Percentiles rank a stretch among this genome's conserved stretches.
Conservation (phyloP, 2,113 vertebrate species). For the Corythaixoides concolor region DNA sequence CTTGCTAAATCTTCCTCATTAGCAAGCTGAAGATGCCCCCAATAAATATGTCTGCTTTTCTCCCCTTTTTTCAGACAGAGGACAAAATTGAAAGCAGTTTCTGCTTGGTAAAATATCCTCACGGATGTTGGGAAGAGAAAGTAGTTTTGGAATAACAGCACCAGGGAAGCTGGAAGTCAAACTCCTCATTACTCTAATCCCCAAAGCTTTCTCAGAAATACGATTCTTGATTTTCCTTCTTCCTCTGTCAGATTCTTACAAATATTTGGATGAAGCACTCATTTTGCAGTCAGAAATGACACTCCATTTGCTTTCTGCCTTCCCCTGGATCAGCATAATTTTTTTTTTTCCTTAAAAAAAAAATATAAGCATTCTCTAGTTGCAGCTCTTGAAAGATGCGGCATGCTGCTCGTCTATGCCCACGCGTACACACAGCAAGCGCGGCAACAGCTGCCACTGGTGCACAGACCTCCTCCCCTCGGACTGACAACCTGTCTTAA, state of each 20-base stretch:
- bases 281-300: neutral
- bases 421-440: neutral
- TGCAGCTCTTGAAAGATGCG: neutral
- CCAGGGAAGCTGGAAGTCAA: slow-evolving; percentile 18
- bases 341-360: neutral
- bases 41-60: neutral
- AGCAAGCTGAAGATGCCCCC: neutral
- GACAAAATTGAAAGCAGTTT: neutral
- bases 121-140: neutral
- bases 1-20: neutral
- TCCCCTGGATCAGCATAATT: neutral
- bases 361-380: neutral
- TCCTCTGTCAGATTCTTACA: neutral
- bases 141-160: neutral
- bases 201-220: slow-evolving; percentile 1
- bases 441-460: slow-evolving; percentile 43
- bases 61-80: neutral
- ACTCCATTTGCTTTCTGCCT: neutral
- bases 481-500: slow-evolving; percentile 70
- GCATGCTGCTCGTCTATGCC: neutral
- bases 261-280: neutral
- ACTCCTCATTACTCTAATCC: slow-evolving; percentile 16
- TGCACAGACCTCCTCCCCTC: slow-evolving; percentile 57
- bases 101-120: neutral
- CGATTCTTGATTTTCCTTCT: neutral